Base-by-base conservation (phyloP, 2,113 vertebrate species). In the Xiphias gladius region DNA sequence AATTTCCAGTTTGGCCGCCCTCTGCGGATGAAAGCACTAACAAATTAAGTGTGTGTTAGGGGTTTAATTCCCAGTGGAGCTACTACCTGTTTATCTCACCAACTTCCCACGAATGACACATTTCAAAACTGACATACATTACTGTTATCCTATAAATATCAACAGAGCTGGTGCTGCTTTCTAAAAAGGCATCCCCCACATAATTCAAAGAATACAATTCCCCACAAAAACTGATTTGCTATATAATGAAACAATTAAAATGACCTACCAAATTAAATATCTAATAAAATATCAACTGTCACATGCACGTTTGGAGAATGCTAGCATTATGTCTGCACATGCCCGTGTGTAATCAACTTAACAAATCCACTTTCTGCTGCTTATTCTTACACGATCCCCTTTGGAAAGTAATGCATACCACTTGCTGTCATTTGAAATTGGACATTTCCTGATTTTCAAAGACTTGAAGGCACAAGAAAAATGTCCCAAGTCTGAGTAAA, bases 361-460 rank as follows among this genome's bases (percentile, higher is more conserved):
- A 7, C 66, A 43, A 80, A 77, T 50, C 50, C 22, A 26, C 48
- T 41, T 63, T 50, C 62, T 41, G 39, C 63, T 37, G 17, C 32
- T 35, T 35, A 35, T 35, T 35, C 32, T 35, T 35, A 4, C 32
- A 35, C 6, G 32, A 35, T 35, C 32, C 32, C 32, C 24, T 52
- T 64, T 41, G 7, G 4, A 64, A 64, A 46, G n/a, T 26, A 26
- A 64, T 4, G 30, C 41, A 19, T 57, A n/a, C 69, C 13, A 30
- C 58, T 54, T n/a, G 7, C 46, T 54, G 22, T 43, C 30, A 6
- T 35, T 68, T 7, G 9, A 58, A 46, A 52, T 17, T 35, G 17
- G n/a, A 76, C 14, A 24, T 28, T n/a, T 59, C 7, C 32, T 26
- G 32, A 32, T 69, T 9, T 68, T 69, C 76, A 68, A 48, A 70